Evolutionary conservation across 2,888 invertebrate species (phyloP).

Genomic region (Cetonia aurata): DNA sequence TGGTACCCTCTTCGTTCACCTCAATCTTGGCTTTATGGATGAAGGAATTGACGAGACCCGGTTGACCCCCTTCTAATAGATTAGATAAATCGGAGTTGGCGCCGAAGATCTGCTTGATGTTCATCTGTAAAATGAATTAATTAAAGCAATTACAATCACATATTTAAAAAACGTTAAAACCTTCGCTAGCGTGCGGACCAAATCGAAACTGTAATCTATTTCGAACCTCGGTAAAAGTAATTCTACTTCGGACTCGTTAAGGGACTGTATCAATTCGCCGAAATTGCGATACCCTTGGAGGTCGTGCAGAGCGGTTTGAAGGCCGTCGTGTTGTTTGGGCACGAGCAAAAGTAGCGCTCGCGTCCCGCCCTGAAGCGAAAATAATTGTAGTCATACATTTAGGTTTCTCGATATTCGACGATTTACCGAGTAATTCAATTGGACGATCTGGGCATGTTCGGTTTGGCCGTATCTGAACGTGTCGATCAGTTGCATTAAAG

Average conservation of each 20-base stretch:
- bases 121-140: slow-evolving; percentile 68
- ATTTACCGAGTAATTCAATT: slow-evolving; percentile 80
- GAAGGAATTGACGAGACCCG: slow-evolving; percentile 67
- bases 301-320: slow-evolving; percentile 69
- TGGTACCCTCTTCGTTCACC: slow-evolving; percentile 76
- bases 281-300: slow-evolving; percentile 69
- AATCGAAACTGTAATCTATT: slow-evolving; percentile 70
- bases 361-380: slow-evolving; percentile 68
- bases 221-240: slow-evolving; percentile 74
- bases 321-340: slow-evolving; percentile 69
- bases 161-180: slow-evolving; percentile 61
- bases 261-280: slow-evolving; percentile 65
- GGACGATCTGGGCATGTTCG: slow-evolving; percentile 77
- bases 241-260: slow-evolving; percentile 69
- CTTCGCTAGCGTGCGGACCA: slow-evolving; percentile 67
- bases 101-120: slow-evolving; percentile 71
- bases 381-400: too few relatives aligned
- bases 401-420: not conserved
- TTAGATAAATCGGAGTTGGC: slow-evolving; percentile 71
- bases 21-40: slow-evolving; percentile 76
- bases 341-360: slow-evolving; percentile 75
- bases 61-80: slow-evolving; percentile 65
- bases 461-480: slow-evolving; percentile 74
- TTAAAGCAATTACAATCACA: slow-evolving; percentile 3
- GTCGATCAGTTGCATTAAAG: slow-evolving; percentile 78